Evolutionary conservation across 2,113 vertebrate species (phyloP).

Genomic region (Pogonocichla stellata): DNA sequence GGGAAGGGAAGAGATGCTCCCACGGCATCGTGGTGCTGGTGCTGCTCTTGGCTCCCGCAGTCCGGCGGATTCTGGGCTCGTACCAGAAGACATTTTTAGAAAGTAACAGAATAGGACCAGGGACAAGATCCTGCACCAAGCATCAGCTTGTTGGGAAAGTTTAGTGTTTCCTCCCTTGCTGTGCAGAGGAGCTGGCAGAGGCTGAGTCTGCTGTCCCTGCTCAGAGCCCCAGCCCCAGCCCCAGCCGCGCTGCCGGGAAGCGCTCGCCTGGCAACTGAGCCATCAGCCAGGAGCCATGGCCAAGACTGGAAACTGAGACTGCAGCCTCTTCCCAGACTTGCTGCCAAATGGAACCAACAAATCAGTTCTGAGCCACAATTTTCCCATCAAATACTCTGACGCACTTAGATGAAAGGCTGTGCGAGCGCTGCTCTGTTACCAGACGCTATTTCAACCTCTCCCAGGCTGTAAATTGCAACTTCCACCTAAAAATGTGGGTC

Average conservation of each 20-base stretch:
- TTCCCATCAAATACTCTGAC: neutral
- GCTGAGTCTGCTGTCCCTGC: neutral
- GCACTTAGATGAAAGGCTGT: neutral
- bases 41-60: neutral
- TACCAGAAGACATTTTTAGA: conserved; percentile 13
- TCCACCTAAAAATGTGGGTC: neutral
- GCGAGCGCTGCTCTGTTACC: neutral
- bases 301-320: neutral
- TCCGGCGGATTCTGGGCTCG: neutral
- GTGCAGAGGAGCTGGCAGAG: neutral
- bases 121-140: neutral
- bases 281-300: neutral
- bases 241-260: neutral
- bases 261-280: neutral
- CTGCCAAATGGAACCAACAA: neutral
- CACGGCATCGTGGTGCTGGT: rapidly evolving
- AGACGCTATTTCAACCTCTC: neutral
- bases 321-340: neutral
- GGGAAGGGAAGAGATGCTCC: neutral
- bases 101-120: neutral
- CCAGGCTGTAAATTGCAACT: neutral
- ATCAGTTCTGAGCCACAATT: neutral
- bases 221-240: neutral
- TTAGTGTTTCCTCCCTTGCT: neutral
- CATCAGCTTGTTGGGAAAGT: neutral